Evolutionary conservation across 1,140 invertebrate species (phyloP).

Genomic region (Gonatopus flavifemur): DNA sequence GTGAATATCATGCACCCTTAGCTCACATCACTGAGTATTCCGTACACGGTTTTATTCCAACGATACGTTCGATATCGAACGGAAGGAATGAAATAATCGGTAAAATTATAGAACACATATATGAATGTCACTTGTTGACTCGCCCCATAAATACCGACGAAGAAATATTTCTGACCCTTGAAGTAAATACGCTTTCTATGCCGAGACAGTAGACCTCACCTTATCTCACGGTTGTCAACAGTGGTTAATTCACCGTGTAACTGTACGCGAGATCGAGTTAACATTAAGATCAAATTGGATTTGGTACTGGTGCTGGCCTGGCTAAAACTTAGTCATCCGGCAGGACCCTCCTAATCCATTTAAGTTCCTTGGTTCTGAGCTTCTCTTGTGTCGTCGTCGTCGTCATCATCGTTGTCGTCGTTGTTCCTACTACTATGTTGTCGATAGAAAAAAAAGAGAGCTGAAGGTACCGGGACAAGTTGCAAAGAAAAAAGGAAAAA

Average conservation of each 20-base stretch:
- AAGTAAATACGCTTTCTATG: neutral
- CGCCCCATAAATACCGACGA: neutral
- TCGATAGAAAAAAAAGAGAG: constrained; percentile 25
- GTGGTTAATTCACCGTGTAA: constrained; percentile 48
- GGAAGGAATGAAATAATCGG: too few relatives aligned
- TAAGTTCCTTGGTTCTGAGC: constrained; percentile 35
- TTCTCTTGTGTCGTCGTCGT: too few relatives aligned
- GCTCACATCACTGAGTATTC: too few relatives aligned
- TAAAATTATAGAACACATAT: too few relatives aligned
- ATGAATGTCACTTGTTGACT: constrained; percentile 24
- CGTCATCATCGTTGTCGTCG: too few relatives aligned
- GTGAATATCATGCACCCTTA: too few relatives aligned
- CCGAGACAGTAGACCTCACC: constrained; percentile 2
- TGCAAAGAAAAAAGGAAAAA: neutral
- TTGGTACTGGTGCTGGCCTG: constrained; percentile 37
- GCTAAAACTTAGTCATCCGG: constrained; percentile 48
- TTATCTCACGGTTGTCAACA: constrained; percentile 22
- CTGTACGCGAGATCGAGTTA: constrained; percentile 47
- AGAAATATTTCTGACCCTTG: constrained; percentile 24
- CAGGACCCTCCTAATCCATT: constrained; percentile 48
- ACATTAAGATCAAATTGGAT: constrained; percentile 51
- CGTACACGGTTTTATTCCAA: too few relatives aligned
- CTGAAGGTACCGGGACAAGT: too few relatives aligned
- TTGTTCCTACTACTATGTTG: constrained; percentile 20
- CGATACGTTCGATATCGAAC: too few relatives aligned